Percentiles rank a stretch among this genome's conserved stretches.
These are phyloP conservation scores for Prosopocoilus inquinatus DNA, from an alignment of 2,888 invertebrate genomes.

Conservation along the genomic window DNA sequence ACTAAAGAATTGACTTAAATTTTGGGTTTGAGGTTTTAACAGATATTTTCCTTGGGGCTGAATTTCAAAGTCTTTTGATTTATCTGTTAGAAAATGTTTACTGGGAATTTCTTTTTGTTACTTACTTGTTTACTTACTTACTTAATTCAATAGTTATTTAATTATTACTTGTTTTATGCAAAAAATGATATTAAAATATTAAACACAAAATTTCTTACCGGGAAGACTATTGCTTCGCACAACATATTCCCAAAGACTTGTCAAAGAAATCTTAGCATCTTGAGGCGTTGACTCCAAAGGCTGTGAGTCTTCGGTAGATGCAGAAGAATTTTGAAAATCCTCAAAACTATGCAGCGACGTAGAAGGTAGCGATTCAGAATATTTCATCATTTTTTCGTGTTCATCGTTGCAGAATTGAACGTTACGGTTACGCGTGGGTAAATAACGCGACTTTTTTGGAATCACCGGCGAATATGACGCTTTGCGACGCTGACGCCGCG, in stretches of 20 bases:
- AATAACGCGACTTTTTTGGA: neutral
- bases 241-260: slow-evolving; percentile 80
- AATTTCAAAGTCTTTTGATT: no score
- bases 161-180: no score
- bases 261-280: slow-evolving; percentile 55
- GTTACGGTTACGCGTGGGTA: neutral
- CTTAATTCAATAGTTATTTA: no score
- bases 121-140: no score
- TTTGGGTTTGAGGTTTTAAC: no score
- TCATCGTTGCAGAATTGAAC: neutral
- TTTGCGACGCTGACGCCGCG: neutral
- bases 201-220: slow-evolving; percentile 35
- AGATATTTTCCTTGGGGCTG: no score
- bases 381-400: slow-evolving; percentile 10
- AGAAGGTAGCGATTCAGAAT: slow-evolving; percentile 9
- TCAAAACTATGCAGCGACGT: slow-evolving; percentile 6
- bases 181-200: neutral
- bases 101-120: no score
- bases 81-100: no score
- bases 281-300: slow-evolving; percentile 19
- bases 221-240: slow-evolving; percentile 72
- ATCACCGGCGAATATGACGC: neutral
- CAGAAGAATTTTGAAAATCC: slow-evolving; percentile 2
- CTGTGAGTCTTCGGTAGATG: slow-evolving; percentile 5
- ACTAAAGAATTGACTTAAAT: neutral